Evolutionary conservation across 1,140 invertebrate species (phyloP), one percentile per base, ranked within the genome.

Genomic region (Ips typographus): DNA sequence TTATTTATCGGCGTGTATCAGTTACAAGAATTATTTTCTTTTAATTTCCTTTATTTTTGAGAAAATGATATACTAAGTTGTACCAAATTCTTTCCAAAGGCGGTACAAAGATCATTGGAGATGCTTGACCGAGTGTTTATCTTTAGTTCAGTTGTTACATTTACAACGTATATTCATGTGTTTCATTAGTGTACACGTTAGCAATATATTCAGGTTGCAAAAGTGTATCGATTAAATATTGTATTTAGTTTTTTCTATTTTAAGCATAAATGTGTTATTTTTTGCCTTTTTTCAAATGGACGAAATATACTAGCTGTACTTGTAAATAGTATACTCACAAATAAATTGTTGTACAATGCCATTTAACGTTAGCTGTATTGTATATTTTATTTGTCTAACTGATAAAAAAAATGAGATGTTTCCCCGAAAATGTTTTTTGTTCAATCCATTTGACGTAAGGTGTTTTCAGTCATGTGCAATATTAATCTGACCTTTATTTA

Each of bases 391-490:
- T 70, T 67, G 59, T 67, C 53, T 73, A 68, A 60, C 73, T 53
- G 70, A 52, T 68, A 64, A 72, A 66, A 71, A 4, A 22, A 22
- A 22, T 22, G 22, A 22, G 41, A 59, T 52, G 57, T 71, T 71
- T 40, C 58, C 69, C 63, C 68, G 65, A 71, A 68, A 70, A 72
- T 72, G 73, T 76, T 69, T 71, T 75, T 74, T 75, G 74, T 78
- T 77, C 72, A 73, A 76, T 79, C 74, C 77, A 77, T 78, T 79
- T 77, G 74, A 79, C 73, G 73, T 76, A 76, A 74, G 75, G 76
- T 77, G 74, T 77, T 74, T 80, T 78, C 73, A 78, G 76, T 77
- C 73, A 80, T 77, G 79, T 80, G 79, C 79, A 80, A 80, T 80
- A 80, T 80, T 78, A 78, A 78, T 78, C 75, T 77, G 74, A 78